These are phyloP conservation scores for Achlya flavicornis DNA, from an alignment of 2,888 invertebrate species.

Conservation along the genomic window DNA sequence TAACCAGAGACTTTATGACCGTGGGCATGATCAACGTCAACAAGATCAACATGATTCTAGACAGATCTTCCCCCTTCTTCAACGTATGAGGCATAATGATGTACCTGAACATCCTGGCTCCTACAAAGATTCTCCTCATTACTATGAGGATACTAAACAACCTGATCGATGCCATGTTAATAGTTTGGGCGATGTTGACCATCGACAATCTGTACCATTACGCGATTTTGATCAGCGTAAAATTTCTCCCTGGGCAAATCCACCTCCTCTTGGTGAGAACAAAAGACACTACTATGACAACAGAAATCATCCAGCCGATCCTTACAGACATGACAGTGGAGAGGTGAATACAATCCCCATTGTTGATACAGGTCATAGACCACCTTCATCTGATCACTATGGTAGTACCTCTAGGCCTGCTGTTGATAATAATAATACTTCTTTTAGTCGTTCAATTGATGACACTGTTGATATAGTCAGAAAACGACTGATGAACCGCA, in stretches of 20 bases:
- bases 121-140: constrained; percentile 29
- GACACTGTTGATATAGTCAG: constrained; percentile 77
- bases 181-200: constrained; percentile 71
- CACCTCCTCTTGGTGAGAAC: constrained; percentile 37
- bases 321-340: constrained; percentile 34
- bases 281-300: constrained; percentile 48
- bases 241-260: constrained; percentile 47
- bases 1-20: constrained; percentile 44
- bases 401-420: constrained; percentile 56
- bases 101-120: constrained; percentile 34
- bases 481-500: constrained; percentile 64
- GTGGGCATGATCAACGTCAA: constrained; percentile 42
- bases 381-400: constrained; percentile 77
- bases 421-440: constrained; percentile 63
- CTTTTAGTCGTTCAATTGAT: constrained; percentile 71
- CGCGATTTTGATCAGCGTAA: not conserved
- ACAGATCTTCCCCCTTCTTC: constrained; percentile 36
- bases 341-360: constrained; percentile 49
- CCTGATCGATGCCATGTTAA: constrained; percentile 48
- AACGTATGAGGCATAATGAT: constrained; percentile 37
- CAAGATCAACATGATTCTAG: constrained; percentile 24
- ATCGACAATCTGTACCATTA: constrained; percentile 40
- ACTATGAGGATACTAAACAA: constrained; percentile 38
- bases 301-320: constrained; percentile 42
- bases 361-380: constrained; percentile 68